phyloP scores from a whole-genome alignment of 2,797 vertebrate genomes.

The Holocentrus rufus region DNA sequence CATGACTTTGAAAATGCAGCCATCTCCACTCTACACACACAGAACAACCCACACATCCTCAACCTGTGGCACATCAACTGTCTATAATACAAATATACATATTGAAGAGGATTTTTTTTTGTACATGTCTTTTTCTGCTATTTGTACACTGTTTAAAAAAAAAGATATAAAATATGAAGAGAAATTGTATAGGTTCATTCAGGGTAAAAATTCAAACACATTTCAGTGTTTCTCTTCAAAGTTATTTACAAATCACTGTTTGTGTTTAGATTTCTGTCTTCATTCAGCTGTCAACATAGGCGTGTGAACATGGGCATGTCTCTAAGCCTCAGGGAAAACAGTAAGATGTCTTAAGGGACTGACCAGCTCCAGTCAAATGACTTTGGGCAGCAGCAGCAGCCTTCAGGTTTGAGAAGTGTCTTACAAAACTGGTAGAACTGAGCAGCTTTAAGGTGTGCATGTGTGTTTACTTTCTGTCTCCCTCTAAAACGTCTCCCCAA shows the following conservation, averaged over 20 bases:
- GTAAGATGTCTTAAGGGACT: neutral
- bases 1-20: conserved; percentile 8
- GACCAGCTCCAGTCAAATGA: neutral
- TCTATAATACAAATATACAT: conserved; percentile 61
- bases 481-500: too few relatives aligned
- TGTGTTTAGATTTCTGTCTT: conserved; percentile 39
- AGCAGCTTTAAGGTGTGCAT: too few relatives aligned
- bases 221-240: conserved; percentile 59
- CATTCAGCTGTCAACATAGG: conserved; percentile 65
- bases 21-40: conserved; percentile 9
- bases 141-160: conserved; percentile 69
- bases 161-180: conserved; percentile 78
- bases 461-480: too few relatives aligned
- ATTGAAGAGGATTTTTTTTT: conserved; percentile 31
- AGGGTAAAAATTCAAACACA: conserved; percentile 73
- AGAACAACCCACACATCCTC: conserved; percentile 29
- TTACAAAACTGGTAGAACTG: too few relatives aligned
- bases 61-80: conserved; percentile 53
- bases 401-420: too few relatives aligned
- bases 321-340: conserved; percentile 6
- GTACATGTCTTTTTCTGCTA: conserved; percentile 37
- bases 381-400: neutral
- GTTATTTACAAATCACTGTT: conserved; percentile 75
- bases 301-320: neutral
- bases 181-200: conserved; percentile 69